Evolutionary conservation across 2,797 vertebrate species (phyloP), one percentile per base, ranked within the genome.

Genomic region (Florisuga fusca): DNA sequence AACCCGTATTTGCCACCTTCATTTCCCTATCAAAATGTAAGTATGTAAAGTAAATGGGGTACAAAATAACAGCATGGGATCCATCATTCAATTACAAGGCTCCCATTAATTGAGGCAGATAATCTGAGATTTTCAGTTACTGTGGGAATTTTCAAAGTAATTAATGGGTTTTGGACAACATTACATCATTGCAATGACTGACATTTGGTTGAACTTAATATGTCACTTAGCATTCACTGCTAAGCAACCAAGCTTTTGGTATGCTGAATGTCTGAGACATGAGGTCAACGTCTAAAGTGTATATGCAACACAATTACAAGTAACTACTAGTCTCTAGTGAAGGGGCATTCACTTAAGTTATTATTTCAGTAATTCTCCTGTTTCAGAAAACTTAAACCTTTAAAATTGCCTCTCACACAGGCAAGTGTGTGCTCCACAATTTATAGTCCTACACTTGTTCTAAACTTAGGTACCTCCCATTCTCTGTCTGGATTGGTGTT

Each of bases 111-210:
- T 95, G 87, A 96, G 82, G 94, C 94, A 97, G 92, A 96, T 92
- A 96, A 96, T 94, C 76, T 53, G 92, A 95, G 89, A 96, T 95
- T 96, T 96, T 94, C 93, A 84, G 94, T 92, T 95, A 89, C 84
- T 95, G 94, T 96, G 92, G 94, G 93, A 97, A 97, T 96, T 94
- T 94, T 86, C 93, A 10, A 87, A 93, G 93, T 81, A 95, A 95
- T 96, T 96, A 96, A 94, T 93, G 94, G 82, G 82, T 51, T 91
- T 95, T 92, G 92, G 89, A 92, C 94, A 94, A 92, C 79, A 94
- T 94, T 92, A 95, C 95, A 96, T 95, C 93, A 93, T 95, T 81
- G 89, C 84, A 86, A 83, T 93, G 92, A 95, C 51, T 95, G 94
- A 97, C 93, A 95, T 85, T 93, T 93, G 51, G 72, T 92, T 97